Base-by-base conservation (phyloP, 2,888 invertebrate species). In the Calameuta filiformis region DNA sequence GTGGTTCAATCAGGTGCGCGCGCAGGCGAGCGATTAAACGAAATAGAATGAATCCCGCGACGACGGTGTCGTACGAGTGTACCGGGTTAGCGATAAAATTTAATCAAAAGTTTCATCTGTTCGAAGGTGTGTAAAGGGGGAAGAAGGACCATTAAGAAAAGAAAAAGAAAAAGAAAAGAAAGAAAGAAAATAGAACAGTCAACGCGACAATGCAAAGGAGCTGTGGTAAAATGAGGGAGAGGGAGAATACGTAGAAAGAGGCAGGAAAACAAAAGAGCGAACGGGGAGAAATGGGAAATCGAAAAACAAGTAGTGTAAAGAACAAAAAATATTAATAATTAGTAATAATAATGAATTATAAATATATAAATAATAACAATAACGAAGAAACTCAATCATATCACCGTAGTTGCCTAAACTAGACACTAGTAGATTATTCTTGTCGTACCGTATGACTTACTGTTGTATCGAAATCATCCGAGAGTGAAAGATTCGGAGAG, bases 391-490 rank as follows among this genome's bases (percentile, higher is more conserved):
- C 80, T 87, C 86, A 86, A 87, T 88, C 86, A 86, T 87, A 88
- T 88, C 88, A 88, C 88, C 88, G 88, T 88, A 88, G 87, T 87
- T 88, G 88, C 88, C 87, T 88, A 86, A 84, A 86, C 40, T 56
- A 56, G 40, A 4, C 40, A 56, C 40, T 56, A 56, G 40, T 56
- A 56, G 40, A 56, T 56, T 56, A 23, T 56, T 56, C 40, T 56
- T 6, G 40, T 56, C 40, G 6, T 23, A 23, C 40, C 23, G 40
- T 23, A 56, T 56, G 40, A 56, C 40, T 56, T 40, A 9, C 40
- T 2, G 23, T 56, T 23, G 23, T 56, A 56, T 56, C 9, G 40
- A 23, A 23, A 56, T 56, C 9, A 56, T 23, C 6, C 15, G 40
- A 56, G 40, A 56, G 40, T 1, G 40, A 56, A 23, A 23, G 40